A percentile compares a stretch with the other conserved stretches of the same genome.
These are phyloP conservation scores for Ochotona princeps DNA, from an alignment of 2,113 vertebrate species.

Conservation along the genomic window DNA sequence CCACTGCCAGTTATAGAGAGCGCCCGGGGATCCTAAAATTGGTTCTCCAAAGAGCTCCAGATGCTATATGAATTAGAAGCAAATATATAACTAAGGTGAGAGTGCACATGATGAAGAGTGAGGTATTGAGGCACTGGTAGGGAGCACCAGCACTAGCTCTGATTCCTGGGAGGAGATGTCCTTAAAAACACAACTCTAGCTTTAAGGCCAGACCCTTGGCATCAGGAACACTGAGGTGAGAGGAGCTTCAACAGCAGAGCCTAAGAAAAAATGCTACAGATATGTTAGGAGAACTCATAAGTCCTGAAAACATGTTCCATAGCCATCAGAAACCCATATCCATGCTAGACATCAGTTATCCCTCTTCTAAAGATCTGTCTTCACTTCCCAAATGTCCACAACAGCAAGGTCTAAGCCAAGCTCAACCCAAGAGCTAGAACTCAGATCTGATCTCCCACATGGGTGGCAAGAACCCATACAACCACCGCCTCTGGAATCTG, in stretches of 20 bases:
- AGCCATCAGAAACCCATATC: not conserved
- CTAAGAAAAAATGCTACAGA: not conserved
- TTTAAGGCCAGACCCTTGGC: not conserved
- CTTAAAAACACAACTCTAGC: not conserved
- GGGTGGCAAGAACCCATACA: too few relatives aligned
- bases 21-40: not conserved
- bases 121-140: too few relatives aligned
- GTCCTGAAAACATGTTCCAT: not conserved
- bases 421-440: too few relatives aligned
- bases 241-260: not conserved
- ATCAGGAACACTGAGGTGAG: not conserved
- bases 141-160: not conserved
- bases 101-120: not conserved
- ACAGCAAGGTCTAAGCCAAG: too few relatives aligned
- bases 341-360: not conserved
- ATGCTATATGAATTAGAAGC: not conserved
- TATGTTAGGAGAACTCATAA: not conserved
- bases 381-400: not conserved
- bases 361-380: not conserved
- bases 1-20: not conserved
- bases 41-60: not conserved
- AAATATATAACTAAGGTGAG: not conserved
- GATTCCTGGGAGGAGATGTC: not conserved
- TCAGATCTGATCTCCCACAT: too few relatives aligned
- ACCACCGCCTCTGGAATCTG: too few relatives aligned